phyloP scores from a whole-genome alignment of 2,113 vertebrate genomes.

The Chroicocephalus ridibundus region DNA sequence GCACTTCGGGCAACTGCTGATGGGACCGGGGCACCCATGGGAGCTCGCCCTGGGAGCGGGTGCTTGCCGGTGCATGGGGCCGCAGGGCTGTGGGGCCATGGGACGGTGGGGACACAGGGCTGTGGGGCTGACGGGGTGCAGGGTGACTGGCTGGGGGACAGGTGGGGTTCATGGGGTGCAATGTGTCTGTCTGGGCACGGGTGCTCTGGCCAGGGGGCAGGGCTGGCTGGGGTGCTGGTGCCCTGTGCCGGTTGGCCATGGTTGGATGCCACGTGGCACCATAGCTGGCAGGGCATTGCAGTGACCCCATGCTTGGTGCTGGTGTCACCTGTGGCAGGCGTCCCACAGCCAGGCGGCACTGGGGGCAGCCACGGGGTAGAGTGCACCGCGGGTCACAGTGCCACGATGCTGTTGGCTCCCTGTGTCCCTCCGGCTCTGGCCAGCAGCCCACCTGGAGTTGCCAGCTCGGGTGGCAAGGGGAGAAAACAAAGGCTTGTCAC shows the following conservation, averaged over 20 bases:
- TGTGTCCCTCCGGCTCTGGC: background rate
- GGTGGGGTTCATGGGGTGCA: background rate
- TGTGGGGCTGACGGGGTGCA: background rate
- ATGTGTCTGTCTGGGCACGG: background rate
- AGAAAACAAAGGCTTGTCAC: background rate
- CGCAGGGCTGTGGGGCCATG: background rate
- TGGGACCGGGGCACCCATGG: accelerated
- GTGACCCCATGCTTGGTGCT: background rate
- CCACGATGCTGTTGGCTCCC: background rate
- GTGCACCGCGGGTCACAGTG: accelerated
- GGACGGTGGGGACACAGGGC: accelerated
- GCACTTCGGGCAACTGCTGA: accelerated
- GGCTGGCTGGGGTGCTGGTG: background rate
- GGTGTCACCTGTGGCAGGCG: background rate
- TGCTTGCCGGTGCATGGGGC: background rate
- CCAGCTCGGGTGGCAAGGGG: background rate
- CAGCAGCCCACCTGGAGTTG: background rate
- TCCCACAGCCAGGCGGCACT: background rate
- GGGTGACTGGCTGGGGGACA: background rate
- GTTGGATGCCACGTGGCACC: accelerated
- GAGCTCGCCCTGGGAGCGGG: background rate
- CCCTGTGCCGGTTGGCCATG: accelerated
- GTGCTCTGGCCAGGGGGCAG: background rate
- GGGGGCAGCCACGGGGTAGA: background rate
- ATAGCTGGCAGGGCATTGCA: background rate